These are phyloP conservation scores for Tarsius wallacei DNA, from an alignment of 2,797 vertebrate genomes.

Conservation along the genomic window DNA sequence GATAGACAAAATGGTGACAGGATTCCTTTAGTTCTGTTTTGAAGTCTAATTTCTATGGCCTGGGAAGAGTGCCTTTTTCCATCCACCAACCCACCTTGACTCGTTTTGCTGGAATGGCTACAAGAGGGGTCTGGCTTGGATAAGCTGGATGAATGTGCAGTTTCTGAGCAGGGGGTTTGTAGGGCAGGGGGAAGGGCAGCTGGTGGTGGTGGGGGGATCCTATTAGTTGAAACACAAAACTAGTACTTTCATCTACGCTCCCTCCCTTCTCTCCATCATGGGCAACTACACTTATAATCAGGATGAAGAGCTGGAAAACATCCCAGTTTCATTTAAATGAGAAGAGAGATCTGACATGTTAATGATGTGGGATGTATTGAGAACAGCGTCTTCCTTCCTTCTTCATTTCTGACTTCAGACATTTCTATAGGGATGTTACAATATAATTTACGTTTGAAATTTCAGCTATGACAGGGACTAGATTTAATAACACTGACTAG, in stretches of 20 bases:
- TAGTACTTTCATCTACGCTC: constrained; percentile 71
- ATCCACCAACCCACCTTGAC: constrained; percentile 52
- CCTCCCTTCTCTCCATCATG: not conserved
- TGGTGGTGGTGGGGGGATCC: constrained; percentile 65
- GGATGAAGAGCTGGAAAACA: constrained; percentile 77
- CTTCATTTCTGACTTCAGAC: constrained; percentile 69
- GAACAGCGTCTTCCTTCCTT: constrained; percentile 62
- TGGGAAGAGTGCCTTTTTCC: constrained; percentile 59
- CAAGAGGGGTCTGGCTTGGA: constrained; percentile 64
- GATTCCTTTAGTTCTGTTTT: constrained; percentile 78
- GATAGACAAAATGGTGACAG: constrained; percentile 75
- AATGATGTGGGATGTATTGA: constrained; percentile 67
- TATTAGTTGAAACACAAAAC: constrained; percentile 84
- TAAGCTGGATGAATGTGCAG: not conserved
- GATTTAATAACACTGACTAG: not conserved
- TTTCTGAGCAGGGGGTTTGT: constrained; percentile 59
- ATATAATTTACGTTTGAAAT: constrained; percentile 64
- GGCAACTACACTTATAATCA: constrained; percentile 51
- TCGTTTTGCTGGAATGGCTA: constrained; percentile 76
- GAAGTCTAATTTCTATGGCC: constrained; percentile 81
- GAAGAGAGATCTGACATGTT: constrained; percentile 72
- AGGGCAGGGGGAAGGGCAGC: constrained; percentile 82
- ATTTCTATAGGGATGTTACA: constrained; percentile 36
- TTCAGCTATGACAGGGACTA: constrained; percentile 66
- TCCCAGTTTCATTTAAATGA: constrained; percentile 69